phyloP scores from a whole-genome alignment of 2,888 invertebrate species.

The Cantharis rustica region DNA sequence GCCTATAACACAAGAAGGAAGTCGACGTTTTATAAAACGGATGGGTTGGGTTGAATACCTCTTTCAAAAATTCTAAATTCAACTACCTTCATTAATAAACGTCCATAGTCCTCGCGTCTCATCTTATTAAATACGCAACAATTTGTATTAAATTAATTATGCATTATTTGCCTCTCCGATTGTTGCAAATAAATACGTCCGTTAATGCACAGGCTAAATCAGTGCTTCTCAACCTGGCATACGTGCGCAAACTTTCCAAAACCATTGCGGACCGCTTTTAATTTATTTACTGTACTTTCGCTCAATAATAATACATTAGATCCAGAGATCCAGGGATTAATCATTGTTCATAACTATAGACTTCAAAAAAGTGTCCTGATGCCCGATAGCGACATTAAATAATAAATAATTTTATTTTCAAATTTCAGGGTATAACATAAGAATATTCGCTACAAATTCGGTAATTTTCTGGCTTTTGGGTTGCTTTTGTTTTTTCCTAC shows the following conservation, averaged over 20 bases:
- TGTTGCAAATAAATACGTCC: not conserved
- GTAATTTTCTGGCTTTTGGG: no score
- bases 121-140: not conserved
- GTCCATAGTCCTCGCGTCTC: not conserved
- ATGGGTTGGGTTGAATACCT: constrained; percentile 7
- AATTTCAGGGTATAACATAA: no score
- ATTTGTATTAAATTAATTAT: not conserved
- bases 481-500: no score
- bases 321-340: no score
- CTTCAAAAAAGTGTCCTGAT: no score
- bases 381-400: no score
- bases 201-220: not conserved
- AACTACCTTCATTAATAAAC: not conserved
- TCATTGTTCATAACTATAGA: no score
- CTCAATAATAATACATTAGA: no score
- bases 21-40: constrained; percentile 10
- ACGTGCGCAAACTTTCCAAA: not conserved
- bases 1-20: constrained; percentile 8
- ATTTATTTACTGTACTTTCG: no score
- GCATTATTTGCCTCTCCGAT: not conserved
- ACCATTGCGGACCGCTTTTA: no score
- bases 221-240: not conserved
- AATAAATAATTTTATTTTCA: no score
- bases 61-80: not conserved
- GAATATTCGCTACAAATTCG: no score